phyloP scores from a whole-genome alignment of 2,888 invertebrate species.

The Epirrhoe tristata region DNA sequence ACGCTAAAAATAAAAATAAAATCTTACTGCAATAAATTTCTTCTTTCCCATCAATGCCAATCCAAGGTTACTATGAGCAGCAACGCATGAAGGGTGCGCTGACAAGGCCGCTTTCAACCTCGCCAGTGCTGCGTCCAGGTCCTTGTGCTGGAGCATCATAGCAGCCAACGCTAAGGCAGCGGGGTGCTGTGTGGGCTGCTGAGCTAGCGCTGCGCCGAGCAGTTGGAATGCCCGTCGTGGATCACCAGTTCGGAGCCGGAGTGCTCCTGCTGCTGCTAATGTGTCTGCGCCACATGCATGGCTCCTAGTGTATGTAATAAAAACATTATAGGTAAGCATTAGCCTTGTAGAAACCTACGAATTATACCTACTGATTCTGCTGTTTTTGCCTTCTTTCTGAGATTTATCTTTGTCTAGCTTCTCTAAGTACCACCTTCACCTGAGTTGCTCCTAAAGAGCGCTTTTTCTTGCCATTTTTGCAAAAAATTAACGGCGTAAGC shows the following conservation, averaged over 20 bases:
- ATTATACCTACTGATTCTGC: too few relatives aligned
- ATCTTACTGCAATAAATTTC: constrained; percentile 75
- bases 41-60: constrained; percentile 75
- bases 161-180: constrained; percentile 82
- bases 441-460: too few relatives aligned
- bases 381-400: too few relatives aligned
- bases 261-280: constrained; percentile 80
- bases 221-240: constrained; percentile 83
- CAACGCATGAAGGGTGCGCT: constrained; percentile 76
- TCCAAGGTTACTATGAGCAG: constrained; percentile 75
- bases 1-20: background rate
- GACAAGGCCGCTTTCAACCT: constrained; percentile 78
- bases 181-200: constrained; percentile 76
- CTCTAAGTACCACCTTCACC: too few relatives aligned
- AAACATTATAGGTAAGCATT: too few relatives aligned
- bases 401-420: too few relatives aligned
- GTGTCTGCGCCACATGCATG: constrained; percentile 80
- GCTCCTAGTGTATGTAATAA: constrained; percentile 43
- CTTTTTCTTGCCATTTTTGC: too few relatives aligned
- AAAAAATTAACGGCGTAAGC: too few relatives aligned
- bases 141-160: constrained; percentile 82
- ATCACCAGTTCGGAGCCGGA: constrained; percentile 79
- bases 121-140: constrained; percentile 75
- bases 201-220: constrained; percentile 81
- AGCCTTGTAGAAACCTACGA: too few relatives aligned